These are phyloP conservation scores for Selenia dentaria DNA, from an alignment of 2,888 invertebrate species.

Conservation along the genomic window DNA sequence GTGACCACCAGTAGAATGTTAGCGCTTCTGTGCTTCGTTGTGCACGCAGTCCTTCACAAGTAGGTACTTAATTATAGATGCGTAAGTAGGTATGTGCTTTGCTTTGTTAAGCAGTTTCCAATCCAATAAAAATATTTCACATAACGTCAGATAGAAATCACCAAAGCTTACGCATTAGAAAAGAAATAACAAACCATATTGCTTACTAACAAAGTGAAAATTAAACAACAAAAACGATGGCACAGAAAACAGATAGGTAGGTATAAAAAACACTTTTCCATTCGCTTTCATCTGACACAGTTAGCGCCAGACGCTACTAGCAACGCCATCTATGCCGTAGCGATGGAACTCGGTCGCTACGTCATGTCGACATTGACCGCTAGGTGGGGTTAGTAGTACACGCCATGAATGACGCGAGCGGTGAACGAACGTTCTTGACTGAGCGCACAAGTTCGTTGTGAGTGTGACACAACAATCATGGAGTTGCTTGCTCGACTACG, in stretches of 20 bases:
- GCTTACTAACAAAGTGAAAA: background rate
- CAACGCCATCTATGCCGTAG: conserved; percentile 66
- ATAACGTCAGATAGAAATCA: too few relatives aligned
- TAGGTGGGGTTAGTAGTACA: conserved; percentile 76
- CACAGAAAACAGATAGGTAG: background rate
- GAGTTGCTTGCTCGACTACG: conserved; percentile 32
- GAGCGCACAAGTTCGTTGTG: conserved; percentile 70
- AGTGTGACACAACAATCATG: conserved; percentile 50
- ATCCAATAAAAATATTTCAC: too few relatives aligned
- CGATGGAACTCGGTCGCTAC: conserved; percentile 52
- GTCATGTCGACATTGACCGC: conserved; percentile 82
- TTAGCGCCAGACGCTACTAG: conserved; percentile 27
- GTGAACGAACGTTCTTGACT: conserved; percentile 85
- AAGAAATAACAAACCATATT: background rate
- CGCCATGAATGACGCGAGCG: conserved; percentile 65
- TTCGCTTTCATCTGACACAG: conserved; percentile 29
- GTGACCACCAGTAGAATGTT: too few relatives aligned
- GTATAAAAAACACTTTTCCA: conserved; percentile 5
- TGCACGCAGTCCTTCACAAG: too few relatives aligned
- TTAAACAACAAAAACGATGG: background rate
- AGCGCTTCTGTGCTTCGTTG: too few relatives aligned
- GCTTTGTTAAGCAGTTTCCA: too few relatives aligned
- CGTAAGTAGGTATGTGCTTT: too few relatives aligned
- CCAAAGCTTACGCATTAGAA: too few relatives aligned
- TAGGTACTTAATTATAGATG: too few relatives aligned